Evolutionary conservation across 2,888 invertebrate genomes (phyloP).

Genomic region (Hartigia nigra): DNA sequence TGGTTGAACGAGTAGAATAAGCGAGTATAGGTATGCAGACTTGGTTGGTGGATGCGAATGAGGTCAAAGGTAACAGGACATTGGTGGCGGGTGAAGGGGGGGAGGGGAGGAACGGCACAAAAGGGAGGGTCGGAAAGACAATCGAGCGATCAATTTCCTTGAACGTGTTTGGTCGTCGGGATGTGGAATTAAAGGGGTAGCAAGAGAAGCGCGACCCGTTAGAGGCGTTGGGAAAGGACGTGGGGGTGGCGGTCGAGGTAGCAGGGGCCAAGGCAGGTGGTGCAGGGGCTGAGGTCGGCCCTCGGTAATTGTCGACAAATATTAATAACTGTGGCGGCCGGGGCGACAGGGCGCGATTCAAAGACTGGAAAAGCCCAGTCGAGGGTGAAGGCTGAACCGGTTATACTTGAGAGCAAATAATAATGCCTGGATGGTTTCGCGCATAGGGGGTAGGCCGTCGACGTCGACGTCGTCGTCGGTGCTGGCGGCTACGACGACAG

Average conservation of each 20-base stretch:
- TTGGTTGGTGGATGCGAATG: not conserved
- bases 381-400: constrained; percentile 57
- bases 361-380: constrained; percentile 51
- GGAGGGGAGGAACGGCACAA: constrained; percentile 38
- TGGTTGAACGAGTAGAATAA: not conserved
- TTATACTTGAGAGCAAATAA: constrained; percentile 64
- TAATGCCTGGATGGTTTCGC: constrained; percentile 64
- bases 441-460: constrained; percentile 31
- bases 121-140: constrained; percentile 7
- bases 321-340: constrained; percentile 59
- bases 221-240: constrained; percentile 13
- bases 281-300: constrained; percentile 26
- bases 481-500: constrained; percentile 18
- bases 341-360: constrained; percentile 45
- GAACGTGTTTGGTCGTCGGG: constrained; percentile 54
- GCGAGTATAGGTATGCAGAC: not conserved
- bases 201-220: not conserved
- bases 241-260: not conserved
- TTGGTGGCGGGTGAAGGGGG: no score
- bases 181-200: constrained; percentile 60
- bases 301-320: constrained; percentile 65
- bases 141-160: constrained; percentile 38
- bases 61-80: not conserved
- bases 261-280: not conserved
- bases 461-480: constrained; percentile 9